Evolutionary conservation across 2,797 vertebrate species (phyloP).

Genomic region (Rhincodon typus): DNA sequence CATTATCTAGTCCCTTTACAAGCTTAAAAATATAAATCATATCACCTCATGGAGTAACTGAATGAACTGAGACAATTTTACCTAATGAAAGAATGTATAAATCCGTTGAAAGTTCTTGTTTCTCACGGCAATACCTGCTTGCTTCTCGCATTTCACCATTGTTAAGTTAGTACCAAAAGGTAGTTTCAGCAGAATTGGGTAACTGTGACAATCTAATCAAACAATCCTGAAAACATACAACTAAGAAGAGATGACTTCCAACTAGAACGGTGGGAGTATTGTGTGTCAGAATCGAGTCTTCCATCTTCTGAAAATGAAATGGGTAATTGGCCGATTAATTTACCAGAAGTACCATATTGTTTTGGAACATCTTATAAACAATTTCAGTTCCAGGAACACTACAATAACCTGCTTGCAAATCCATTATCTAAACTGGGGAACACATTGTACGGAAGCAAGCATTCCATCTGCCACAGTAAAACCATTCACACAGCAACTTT

Average conservation of each 20-base stretch:
- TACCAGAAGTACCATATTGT: background rate
- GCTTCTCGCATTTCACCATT: background rate
- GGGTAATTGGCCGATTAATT: background rate
- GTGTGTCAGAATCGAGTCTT: background rate
- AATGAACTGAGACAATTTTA: background rate
- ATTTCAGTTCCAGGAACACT: background rate
- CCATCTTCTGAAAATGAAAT: background rate
- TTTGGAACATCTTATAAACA: background rate
- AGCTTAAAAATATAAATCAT: background rate
- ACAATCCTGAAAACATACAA: background rate
- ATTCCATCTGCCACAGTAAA: background rate
- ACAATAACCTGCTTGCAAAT: background rate
- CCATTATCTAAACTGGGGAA: background rate
- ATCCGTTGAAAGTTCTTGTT: background rate
- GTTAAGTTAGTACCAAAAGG: background rate
- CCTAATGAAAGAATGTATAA: background rate
- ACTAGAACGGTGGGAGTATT: background rate
- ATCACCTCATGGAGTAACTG: background rate
- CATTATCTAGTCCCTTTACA: background rate
- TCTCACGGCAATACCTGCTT: background rate
- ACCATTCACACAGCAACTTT: background rate
- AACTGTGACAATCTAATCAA: background rate
- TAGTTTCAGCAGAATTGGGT: background rate
- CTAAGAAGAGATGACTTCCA: background rate
- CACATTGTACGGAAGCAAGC: background rate